phyloP scores from a whole-genome alignment of 1,140 invertebrate species.

The Tenebrio molitor region DNA sequence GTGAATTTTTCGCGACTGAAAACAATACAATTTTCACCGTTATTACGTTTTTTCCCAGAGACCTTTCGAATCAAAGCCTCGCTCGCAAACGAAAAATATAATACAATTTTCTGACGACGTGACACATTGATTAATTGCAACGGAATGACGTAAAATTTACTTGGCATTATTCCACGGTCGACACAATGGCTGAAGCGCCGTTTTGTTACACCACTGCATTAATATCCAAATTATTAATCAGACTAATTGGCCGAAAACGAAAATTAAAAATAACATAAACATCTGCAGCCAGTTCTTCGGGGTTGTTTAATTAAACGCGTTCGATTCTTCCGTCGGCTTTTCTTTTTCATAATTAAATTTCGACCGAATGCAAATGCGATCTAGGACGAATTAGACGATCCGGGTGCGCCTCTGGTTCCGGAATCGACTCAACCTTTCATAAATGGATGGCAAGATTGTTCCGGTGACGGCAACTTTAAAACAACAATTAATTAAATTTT shows the following conservation, averaged over 20 bases:
- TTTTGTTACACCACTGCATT: constrained; percentile 32
- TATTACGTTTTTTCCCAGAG: constrained; percentile 19
- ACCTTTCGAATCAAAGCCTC: constrained; percentile 6
- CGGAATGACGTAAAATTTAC: constrained; percentile 29
- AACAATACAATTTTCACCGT: constrained; percentile 38
- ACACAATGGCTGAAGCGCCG: constrained; percentile 8
- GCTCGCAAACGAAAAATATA: constrained; percentile 19
- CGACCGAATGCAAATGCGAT: not conserved
- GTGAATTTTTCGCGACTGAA: constrained; percentile 10
- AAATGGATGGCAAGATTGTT: constrained; percentile 1
- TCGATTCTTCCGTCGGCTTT: constrained; percentile 10
- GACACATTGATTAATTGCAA: constrained; percentile 36
- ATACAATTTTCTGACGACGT: constrained; percentile 27
- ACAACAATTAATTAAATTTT: constrained; percentile 37
- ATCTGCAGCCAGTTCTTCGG: not conserved
- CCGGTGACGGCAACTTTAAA: not conserved
- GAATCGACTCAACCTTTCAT: no score
- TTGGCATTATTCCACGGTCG: constrained; percentile 15
- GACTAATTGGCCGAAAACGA: constrained; percentile 10
- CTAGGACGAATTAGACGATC: no score
- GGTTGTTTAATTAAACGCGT: constrained; percentile 7
- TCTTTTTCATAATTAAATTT: constrained; percentile 12
- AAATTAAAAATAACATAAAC: constrained; percentile 19
- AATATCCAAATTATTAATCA: constrained; percentile 36
- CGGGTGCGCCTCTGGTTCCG: no score